A percentile compares a stretch with the other conserved stretches of the same genome.
Conservation (phyloP, 2,888 invertebrate species). For the Boloria euphrosyne region DNA sequence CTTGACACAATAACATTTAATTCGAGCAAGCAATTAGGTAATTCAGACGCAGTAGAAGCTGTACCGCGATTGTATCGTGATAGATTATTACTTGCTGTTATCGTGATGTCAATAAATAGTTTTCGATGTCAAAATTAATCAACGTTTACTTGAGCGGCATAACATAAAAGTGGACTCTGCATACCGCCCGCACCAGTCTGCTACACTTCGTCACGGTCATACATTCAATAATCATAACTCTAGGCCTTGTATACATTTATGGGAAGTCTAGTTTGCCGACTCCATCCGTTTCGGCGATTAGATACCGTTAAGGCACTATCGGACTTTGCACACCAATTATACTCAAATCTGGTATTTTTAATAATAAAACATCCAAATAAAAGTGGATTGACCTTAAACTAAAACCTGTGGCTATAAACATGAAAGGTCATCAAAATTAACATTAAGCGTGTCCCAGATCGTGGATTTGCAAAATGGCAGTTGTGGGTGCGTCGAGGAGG, state of each 20-base stretch:
- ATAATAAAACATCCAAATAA: conserved; percentile 53
- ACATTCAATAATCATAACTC: conserved; percentile 28
- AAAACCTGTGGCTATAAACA: conserved; percentile 66
- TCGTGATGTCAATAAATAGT: conserved; percentile 37
- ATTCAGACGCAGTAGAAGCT: conserved; percentile 56
- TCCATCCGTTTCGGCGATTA: conserved; percentile 29
- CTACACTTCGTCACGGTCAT: conserved; percentile 30
- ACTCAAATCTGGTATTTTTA: conserved; percentile 56
- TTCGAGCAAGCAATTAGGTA: conserved; percentile 70
- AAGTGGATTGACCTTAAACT: conserved; percentile 70
- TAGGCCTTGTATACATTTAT: conserved; percentile 36
- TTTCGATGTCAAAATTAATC: conserved; percentile 35
- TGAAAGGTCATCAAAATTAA: conserved; percentile 75
- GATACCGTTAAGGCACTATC: conserved; percentile 44
- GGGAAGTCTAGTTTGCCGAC: conserved; percentile 32
- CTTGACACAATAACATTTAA: conserved; percentile 79
- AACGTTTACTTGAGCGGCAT: conserved; percentile 30
- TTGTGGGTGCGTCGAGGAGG: conserved; percentile 49
- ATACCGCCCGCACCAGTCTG: conserved; percentile 6
- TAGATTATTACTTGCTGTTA: conserved; percentile 46
- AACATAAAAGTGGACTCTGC: conserved; percentile 9
- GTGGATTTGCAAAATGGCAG: conserved; percentile 64
- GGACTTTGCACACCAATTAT: conserved; percentile 54
- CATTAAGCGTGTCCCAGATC: conserved; percentile 72
- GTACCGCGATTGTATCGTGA: conserved; percentile 60